Conservation (phyloP, 2,888 invertebrate genomes). For the Aquatica leii region DNA sequence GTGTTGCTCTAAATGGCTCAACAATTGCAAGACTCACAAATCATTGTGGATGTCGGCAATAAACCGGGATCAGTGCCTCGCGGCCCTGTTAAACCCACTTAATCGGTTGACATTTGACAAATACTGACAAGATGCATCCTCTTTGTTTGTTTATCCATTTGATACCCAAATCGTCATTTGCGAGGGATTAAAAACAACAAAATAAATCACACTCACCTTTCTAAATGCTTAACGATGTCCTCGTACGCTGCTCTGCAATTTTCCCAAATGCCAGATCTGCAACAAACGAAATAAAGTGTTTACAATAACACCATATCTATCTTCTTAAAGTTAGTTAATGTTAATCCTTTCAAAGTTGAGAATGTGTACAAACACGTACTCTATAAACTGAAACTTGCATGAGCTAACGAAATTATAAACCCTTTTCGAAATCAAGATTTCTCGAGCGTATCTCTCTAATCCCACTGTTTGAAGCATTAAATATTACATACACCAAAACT, state of each 20-base stretch:
- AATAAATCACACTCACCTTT: slow-evolving; percentile 75
- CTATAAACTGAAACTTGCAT: slow-evolving; percentile 28
- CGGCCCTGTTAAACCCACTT: slow-evolving; percentile 49
- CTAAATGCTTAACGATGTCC: slow-evolving; percentile 93
- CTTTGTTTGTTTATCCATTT: slow-evolving; percentile 32
- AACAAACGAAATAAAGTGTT: slow-evolving; percentile 42
- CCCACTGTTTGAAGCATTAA: slow-evolving; percentile 57
- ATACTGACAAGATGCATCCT: slow-evolving; percentile 47
- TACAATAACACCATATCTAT: slow-evolving; percentile 1
- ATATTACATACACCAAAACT: slow-evolving; percentile 56
- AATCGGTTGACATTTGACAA: slow-evolving; percentile 56
- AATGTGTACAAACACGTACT: slow-evolving; percentile 25
- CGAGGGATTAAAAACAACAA: slow-evolving; percentile 2
- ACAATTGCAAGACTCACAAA: slow-evolving; percentile 56
- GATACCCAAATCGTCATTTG: slow-evolving; percentile 5
- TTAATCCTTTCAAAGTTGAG: slow-evolving; percentile 20
- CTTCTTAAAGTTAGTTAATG: slow-evolving; percentile 9
- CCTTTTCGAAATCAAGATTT: slow-evolving; percentile 39
- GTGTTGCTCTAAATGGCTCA: slow-evolving; percentile 44
- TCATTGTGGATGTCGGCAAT: slow-evolving; percentile 55
- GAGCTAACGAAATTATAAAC: slow-evolving; percentile 35
- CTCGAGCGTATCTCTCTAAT: slow-evolving; percentile 47
- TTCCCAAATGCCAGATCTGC: slow-evolving; percentile 89
- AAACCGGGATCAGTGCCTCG: slow-evolving; percentile 52
- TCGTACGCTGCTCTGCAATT: slow-evolving; percentile 94